Conservation (phyloP, 2,888 invertebrate species). For the Hemistola chrysoprasaria region DNA sequence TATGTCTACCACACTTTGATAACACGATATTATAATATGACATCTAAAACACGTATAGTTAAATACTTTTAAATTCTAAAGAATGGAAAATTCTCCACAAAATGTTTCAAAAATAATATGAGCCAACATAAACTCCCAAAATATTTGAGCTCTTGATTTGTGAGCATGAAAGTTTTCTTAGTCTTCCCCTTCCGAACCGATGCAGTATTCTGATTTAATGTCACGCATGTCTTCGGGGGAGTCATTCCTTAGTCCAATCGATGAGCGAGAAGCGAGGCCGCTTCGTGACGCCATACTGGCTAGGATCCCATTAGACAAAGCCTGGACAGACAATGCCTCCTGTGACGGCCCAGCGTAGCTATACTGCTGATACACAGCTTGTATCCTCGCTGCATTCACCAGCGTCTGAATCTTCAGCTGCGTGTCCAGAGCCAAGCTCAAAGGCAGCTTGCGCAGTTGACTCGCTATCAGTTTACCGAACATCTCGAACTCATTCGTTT, state of each 20-base stretch:
- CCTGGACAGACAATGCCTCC: conserved; percentile 71
- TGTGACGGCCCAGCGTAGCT: conserved; percentile 75
- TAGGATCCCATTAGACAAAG: conserved; percentile 71
- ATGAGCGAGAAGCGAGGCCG: conserved; percentile 51
- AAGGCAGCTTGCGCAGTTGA: conserved; percentile 69
- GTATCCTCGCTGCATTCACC: conserved; percentile 72
- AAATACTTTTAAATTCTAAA: conserved; percentile 22
- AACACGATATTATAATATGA: conserved; percentile 37
- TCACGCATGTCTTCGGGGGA: conserved; percentile 70
- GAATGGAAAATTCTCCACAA: conserved; percentile 4
- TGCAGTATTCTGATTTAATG: conserved; percentile 62
- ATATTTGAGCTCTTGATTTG: conserved; percentile 4
- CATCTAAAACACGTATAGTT: conserved; percentile 47
- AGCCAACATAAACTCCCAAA: conserved; percentile 3
- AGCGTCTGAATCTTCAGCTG: conserved; percentile 74
- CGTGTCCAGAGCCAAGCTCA: conserved; percentile 71
- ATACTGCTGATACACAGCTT: conserved; percentile 76
- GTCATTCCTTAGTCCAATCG: conserved; percentile 55
- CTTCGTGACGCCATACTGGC: conserved; percentile 70
- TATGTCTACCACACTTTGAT: conserved; percentile 24
- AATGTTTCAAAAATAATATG: conserved; percentile 11
- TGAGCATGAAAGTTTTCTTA: conserved; percentile 30
- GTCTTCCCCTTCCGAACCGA: conserved; percentile 70
- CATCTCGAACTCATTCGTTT: conserved; percentile 78
- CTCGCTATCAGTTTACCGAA: conserved; percentile 75